Evolutionary conservation across 2,113 vertebrate genomes (phyloP).

Genomic region (Vulpes ferrilata): DNA sequence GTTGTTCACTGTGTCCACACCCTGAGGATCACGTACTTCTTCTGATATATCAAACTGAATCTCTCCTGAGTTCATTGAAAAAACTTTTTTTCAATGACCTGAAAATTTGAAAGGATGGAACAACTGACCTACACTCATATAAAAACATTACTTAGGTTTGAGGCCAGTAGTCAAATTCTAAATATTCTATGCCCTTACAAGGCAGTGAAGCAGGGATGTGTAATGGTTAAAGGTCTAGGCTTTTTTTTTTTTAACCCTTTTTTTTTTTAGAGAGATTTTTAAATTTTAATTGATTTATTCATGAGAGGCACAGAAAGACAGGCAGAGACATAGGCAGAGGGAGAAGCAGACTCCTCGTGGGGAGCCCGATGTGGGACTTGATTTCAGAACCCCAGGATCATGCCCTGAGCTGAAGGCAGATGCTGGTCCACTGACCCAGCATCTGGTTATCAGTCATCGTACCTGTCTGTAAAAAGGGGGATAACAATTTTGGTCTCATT

Average conservation of each 20-base stretch:
- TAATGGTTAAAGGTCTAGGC: not conserved
- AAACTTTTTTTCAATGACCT: not conserved
- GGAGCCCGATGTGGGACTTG: no score
- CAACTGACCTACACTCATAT: not conserved
- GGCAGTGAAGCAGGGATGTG: not conserved
- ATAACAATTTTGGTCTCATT: not conserved
- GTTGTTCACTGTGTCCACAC: not conserved
- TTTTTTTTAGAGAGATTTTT: no score
- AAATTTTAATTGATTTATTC: no score
- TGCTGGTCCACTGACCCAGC: no score
- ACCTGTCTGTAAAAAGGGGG: not conserved
- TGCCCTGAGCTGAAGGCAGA: no score
- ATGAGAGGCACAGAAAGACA: no score
- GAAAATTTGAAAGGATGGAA: not conserved
- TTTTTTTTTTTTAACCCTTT: not conserved
- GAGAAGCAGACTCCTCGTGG: no score
- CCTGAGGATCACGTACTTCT: not conserved
- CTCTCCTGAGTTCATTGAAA: not conserved
- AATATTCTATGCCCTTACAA: not conserved
- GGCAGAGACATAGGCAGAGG: no score
- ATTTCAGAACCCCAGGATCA: no score
- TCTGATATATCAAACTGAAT: not conserved
- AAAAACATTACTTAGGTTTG: not conserved
- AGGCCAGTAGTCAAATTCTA: not conserved
- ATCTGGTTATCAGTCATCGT: not conserved